Evolutionary conservation across 2,888 invertebrate genomes (phyloP).

Genomic region (Prostheceraeus crozeri): DNA sequence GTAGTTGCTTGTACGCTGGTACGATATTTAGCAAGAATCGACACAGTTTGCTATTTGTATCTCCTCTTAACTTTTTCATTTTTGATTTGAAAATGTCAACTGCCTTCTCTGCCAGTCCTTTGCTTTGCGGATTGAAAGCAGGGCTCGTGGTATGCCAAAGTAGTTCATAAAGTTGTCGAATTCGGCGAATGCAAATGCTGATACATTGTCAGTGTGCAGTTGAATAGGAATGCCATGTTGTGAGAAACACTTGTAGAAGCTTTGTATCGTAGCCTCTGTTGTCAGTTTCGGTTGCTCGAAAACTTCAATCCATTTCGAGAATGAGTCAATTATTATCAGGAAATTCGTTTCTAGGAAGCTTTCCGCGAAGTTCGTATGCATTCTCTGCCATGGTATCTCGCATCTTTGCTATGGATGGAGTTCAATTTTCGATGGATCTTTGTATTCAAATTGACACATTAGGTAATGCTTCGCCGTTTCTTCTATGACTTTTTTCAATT

Average conservation of each 20-base stretch:
- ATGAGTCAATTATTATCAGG: constrained; percentile 22
- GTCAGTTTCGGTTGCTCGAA: background rate
- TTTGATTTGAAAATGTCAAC: constrained; percentile 24
- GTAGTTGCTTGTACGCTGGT: constrained; percentile 26
- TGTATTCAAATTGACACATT: constrained; percentile 1
- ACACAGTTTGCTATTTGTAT: background rate
- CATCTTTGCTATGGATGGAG: constrained; percentile 26
- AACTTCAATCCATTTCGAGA: constrained; percentile 33
- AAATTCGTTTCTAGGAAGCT: background rate
- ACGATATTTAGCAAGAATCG: constrained; percentile 7
- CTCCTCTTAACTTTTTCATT: constrained; percentile 13
- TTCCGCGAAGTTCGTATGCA: constrained; percentile 25
- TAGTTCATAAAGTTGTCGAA: constrained; percentile 10
- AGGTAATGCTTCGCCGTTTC: background rate
- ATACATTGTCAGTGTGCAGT: constrained; percentile 20
- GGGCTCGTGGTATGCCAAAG: constrained; percentile 12
- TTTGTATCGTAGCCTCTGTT: background rate
- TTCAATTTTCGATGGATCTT: background rate
- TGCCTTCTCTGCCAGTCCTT: constrained; percentile 31
- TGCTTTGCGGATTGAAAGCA: constrained; percentile 22
- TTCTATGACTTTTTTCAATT: constrained; percentile 20
- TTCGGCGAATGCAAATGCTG: constrained; percentile 11
- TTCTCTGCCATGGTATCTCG: constrained; percentile 25
- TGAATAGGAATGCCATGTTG: constrained; percentile 27
- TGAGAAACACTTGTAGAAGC: constrained; percentile 3